Percentiles rank a stretch among this genome's conserved stretches.
These are phyloP conservation scores for Etheostoma nigrum DNA, from an alignment of 2,797 vertebrate genomes.

Conservation along the genomic window DNA sequence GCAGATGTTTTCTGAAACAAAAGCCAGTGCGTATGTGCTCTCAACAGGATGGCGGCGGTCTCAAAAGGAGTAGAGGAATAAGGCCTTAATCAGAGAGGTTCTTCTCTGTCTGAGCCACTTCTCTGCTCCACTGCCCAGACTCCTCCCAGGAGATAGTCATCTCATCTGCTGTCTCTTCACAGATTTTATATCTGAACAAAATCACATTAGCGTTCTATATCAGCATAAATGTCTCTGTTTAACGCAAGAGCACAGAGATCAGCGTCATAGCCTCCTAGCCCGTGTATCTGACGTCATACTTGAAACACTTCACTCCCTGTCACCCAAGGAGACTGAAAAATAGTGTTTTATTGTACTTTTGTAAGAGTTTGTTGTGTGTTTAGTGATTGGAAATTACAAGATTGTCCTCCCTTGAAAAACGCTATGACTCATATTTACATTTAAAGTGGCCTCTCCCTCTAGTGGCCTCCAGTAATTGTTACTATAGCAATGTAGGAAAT, in stretches of 20 bases:
- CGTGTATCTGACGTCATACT: slow-evolving; percentile 10
- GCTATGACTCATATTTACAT: too few relatives aligned
- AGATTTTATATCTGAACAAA: slow-evolving; percentile 73
- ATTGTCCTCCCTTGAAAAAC: too few relatives aligned
- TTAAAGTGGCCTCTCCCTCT: too few relatives aligned
- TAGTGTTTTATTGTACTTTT: neutral
- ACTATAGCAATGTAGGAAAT: too few relatives aligned
- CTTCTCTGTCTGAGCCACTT: slow-evolving; percentile 68
- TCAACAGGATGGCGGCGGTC: slow-evolving; percentile 44
- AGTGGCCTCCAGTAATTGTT: too few relatives aligned
- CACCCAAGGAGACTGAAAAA: neutral
- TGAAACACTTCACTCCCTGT: slow-evolving; percentile 9
- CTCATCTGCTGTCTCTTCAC: slow-evolving; percentile 63
- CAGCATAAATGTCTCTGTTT: slow-evolving; percentile 60
- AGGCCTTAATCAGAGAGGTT: slow-evolving; percentile 71
- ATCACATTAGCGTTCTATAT: slow-evolving; percentile 58
- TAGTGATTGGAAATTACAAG: neutral
- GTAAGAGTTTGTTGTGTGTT: neutral
- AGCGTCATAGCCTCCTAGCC: slow-evolving; percentile 26
- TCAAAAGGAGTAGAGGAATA: slow-evolving; percentile 41
- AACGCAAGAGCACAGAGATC: slow-evolving; percentile 45
- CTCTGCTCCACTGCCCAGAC: slow-evolving; percentile 42
- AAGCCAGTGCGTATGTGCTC: slow-evolving; percentile 19
- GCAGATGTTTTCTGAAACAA: slow-evolving; percentile 55
- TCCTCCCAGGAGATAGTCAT: slow-evolving; percentile 67